Conservation (phyloP, 1,140 invertebrate genomes). For the Lepidotrigona ventralis region DNA sequence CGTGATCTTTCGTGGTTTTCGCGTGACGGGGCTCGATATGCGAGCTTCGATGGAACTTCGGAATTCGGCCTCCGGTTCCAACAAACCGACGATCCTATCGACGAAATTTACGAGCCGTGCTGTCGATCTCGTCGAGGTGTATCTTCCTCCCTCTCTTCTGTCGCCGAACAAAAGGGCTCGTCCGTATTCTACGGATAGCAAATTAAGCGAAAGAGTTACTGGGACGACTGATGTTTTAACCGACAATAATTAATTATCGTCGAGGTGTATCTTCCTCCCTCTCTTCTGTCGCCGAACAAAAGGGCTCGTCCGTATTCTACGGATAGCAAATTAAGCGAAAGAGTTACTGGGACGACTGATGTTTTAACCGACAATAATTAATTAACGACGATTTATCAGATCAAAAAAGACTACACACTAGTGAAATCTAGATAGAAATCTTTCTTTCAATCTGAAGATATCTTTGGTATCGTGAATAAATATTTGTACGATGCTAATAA, state of each 20-base stretch:
- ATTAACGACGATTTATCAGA: background rate
- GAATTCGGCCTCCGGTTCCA: background rate
- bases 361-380: background rate
- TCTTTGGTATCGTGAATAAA: too few relatives aligned
- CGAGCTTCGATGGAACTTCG: slow-evolving; percentile 24
- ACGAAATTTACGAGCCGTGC: slow-evolving; percentile 48
- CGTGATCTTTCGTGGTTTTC: background rate
- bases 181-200: background rate
- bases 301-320: background rate
- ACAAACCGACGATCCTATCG: slow-evolving; percentile 21
- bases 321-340: slow-evolving; percentile 5
- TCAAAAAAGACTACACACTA: too few relatives aligned
- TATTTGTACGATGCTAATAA: too few relatives aligned
- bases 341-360: background rate
- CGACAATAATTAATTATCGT: background rate
- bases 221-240: background rate
- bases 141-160: too few relatives aligned
- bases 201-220: slow-evolving; percentile 7
- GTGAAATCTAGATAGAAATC: too few relatives aligned
- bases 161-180: background rate
- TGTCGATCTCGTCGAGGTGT: slow-evolving; percentile 35
- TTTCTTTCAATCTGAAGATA: too few relatives aligned
- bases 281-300: background rate
- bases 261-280: background rate
- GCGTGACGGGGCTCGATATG: slow-evolving; percentile 12